Percentiles rank a stretch among this genome's conserved stretches.
Evolutionary conservation across 1,140 invertebrate species (phyloP).

Genomic region (Dendrolimus punctatus): DNA sequence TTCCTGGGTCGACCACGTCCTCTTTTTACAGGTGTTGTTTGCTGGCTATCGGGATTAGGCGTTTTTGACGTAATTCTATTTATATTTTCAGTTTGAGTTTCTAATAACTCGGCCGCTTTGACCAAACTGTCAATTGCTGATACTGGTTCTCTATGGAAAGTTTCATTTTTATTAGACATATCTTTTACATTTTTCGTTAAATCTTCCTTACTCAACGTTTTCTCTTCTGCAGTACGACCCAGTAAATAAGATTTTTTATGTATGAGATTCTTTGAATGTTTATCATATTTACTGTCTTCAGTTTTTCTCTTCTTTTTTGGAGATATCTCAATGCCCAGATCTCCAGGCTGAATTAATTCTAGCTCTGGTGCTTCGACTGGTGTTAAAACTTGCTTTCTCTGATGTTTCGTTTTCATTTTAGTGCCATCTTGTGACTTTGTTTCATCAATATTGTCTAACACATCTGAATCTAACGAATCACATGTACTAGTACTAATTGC

Average conservation of each 20-base stretch:
- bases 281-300: constrained; percentile 44
- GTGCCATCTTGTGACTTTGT: constrained; percentile 38
- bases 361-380: constrained; percentile 61
- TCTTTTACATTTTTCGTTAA: constrained; percentile 21
- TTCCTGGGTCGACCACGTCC: constrained; percentile 59
- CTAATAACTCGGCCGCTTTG: constrained; percentile 57
- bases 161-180: constrained; percentile 21
- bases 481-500: constrained; percentile 27
- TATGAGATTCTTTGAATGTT: constrained; percentile 37
- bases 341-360: constrained; percentile 59
- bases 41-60: constrained; percentile 17
- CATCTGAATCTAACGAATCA: constrained; percentile 54
- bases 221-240: constrained; percentile 26
- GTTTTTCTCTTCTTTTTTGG: constrained; percentile 54
- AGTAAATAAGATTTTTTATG: constrained; percentile 61
- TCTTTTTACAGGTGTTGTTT: constrained; percentile 47
- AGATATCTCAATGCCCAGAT: constrained; percentile 45
- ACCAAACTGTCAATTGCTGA: constrained; percentile 60
- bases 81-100: constrained; percentile 49
- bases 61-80: constrained; percentile 11
- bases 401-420: constrained; percentile 62
- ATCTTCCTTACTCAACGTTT: constrained; percentile 12
- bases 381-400: constrained; percentile 67
- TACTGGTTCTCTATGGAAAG: constrained; percentile 33
- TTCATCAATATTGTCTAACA: constrained; percentile 33